Conservation (phyloP, 2,113 vertebrate species). For the Butastur rufipennis region DNA sequence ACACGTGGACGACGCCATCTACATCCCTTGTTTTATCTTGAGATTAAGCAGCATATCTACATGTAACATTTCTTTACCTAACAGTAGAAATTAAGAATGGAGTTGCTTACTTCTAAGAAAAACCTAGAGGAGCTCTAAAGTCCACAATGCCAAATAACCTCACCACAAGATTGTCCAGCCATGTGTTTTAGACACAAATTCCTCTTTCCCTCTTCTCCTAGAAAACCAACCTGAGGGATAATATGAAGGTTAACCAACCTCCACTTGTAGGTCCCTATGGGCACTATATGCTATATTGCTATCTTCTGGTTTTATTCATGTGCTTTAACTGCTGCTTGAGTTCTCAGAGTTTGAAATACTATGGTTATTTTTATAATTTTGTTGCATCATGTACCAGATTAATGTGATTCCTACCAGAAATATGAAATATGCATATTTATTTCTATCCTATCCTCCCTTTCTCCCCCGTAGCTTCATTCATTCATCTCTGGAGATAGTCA, state of each 20-base stretch:
- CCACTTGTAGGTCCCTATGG: neutral
- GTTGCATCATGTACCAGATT: neutral
- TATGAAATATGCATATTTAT: neutral
- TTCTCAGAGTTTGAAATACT: neutral
- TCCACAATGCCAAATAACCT: neutral
- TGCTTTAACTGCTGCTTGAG: neutral
- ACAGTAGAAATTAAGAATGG: neutral
- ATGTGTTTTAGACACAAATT: neutral
- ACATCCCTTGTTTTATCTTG: neutral
- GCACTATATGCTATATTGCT: neutral
- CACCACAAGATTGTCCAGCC: neutral
- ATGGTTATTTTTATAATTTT: neutral
- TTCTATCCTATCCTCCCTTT: neutral
- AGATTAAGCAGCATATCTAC: neutral
- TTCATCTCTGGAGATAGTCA: neutral
- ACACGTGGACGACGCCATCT: neutral
- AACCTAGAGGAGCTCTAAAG: neutral
- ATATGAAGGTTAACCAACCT: neutral
- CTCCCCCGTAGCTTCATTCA: neutral
- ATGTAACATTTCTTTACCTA: neutral
- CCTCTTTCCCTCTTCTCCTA: neutral
- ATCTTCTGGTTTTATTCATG: neutral
- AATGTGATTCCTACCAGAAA: neutral
- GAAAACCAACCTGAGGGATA: neutral
- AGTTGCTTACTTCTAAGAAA: neutral